These are phyloP conservation scores for Pachymerium ferrugineum DNA, from an alignment of 2,888 invertebrate genomes.

Conservation along the genomic window DNA sequence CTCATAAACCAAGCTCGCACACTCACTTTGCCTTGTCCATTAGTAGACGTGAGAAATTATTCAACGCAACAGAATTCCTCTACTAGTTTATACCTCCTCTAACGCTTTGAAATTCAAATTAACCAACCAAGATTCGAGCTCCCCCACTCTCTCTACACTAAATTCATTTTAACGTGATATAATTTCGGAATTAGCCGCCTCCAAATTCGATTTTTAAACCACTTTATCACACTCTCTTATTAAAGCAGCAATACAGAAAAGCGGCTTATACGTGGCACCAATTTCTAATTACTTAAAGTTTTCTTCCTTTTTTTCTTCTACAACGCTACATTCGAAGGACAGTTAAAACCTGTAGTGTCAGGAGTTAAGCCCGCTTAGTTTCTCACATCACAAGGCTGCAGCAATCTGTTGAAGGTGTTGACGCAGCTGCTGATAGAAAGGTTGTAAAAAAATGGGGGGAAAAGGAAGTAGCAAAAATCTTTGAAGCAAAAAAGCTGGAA, in stretches of 20 bases:
- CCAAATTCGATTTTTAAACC: background rate
- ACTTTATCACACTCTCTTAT: background rate
- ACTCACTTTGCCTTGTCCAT: constrained; percentile 2
- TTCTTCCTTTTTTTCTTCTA: background rate
- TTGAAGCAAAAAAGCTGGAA: background rate
- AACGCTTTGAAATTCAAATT: constrained; percentile 17
- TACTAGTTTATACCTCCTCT: background rate
- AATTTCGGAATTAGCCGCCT: background rate
- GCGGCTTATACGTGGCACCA: background rate
- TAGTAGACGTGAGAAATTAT: background rate
- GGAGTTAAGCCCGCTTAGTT: constrained; percentile 10
- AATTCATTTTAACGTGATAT: background rate
- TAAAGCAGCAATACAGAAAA: background rate
- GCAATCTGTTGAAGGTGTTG: constrained; percentile 18
- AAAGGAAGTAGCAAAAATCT: constrained; percentile 6
- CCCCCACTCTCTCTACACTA: background rate
- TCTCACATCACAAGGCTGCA: constrained; percentile 14
- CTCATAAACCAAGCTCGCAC: background rate
- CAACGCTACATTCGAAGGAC: background rate
- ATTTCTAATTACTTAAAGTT: background rate
- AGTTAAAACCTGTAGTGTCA: constrained; percentile 1
- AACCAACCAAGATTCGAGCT: background rate
- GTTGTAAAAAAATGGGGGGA: background rate
- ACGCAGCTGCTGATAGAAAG: constrained; percentile 21
- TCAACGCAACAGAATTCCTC: background rate